phyloP scores from a whole-genome alignment of 2,113 vertebrate species.

The Martes martes region DNA sequence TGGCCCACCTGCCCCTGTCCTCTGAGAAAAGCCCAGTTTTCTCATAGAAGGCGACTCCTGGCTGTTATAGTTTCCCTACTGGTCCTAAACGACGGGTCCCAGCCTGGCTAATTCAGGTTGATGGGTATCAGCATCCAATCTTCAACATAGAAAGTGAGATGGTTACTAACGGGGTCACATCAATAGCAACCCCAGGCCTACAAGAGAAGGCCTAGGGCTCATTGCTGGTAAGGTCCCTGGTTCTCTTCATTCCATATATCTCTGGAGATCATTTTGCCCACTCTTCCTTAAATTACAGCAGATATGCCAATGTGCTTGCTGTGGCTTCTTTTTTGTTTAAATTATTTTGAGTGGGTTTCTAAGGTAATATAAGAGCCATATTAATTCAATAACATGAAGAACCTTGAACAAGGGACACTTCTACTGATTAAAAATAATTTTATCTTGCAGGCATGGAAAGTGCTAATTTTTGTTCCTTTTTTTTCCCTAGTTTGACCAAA shows the following conservation, averaged over 20 bases:
- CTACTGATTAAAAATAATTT: constrained; percentile 19
- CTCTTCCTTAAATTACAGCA: not conserved
- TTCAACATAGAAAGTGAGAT: not conserved
- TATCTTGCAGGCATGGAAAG: not conserved
- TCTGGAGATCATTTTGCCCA: not conserved
- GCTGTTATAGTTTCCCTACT: not conserved
- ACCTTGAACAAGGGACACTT: not conserved
- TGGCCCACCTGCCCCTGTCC: not conserved
- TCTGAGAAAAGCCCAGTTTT: not conserved
- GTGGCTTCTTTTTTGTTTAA: not conserved
- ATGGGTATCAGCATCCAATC: not conserved
- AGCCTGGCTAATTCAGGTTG: not conserved
- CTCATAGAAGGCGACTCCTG: not conserved
- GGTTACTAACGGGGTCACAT: not conserved
- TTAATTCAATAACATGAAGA: constrained; percentile 24
- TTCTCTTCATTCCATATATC: too few relatives aligned
- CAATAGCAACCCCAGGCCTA: fast-evolving
- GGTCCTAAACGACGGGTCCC: not conserved
- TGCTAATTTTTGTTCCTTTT: not conserved
- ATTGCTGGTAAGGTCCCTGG: not conserved
- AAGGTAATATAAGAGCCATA: not conserved
- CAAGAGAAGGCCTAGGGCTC: not conserved
- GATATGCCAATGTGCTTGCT: not conserved
- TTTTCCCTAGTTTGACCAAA: not conserved
- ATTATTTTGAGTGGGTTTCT: not conserved